phyloP scores from a whole-genome alignment of 2,888 invertebrate species.

The Ochlodes sylvanus region DNA sequence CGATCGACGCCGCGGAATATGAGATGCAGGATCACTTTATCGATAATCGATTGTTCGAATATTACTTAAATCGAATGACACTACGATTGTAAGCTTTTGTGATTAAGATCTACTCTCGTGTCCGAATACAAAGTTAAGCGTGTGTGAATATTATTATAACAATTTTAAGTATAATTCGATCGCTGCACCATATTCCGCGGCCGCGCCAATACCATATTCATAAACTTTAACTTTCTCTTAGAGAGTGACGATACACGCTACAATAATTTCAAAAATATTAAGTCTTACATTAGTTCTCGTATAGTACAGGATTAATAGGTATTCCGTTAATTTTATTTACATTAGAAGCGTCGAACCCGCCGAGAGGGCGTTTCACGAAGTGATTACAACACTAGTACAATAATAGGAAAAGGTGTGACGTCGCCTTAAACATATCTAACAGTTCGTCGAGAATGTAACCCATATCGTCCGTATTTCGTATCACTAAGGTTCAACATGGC shows the following conservation, averaged over 20 bases:
- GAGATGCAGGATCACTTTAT: constrained; percentile 21
- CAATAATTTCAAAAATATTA: constrained; percentile 76
- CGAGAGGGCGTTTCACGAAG: constrained; percentile 43
- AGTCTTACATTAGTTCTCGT: constrained; percentile 66
- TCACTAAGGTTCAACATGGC: constrained; percentile 8
- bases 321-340: constrained; percentile 52
- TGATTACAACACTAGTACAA: constrained; percentile 31
- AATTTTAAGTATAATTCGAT: constrained; percentile 16
- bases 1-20: constrained; percentile 29
- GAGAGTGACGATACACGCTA: constrained; percentile 63
- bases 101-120: constrained; percentile 27
- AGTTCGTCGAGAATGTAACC: constrained; percentile 6
- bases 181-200: constrained; percentile 26
- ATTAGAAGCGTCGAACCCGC: constrained; percentile 57
- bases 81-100: constrained; percentile 30
- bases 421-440: constrained; percentile 28
- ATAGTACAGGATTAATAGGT: constrained; percentile 54
- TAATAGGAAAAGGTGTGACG: constrained; percentile 48
- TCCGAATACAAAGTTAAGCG: constrained; percentile 32
- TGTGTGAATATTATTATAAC: constrained; percentile 25
- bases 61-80: constrained; percentile 26
- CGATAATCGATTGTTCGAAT: constrained; percentile 14
- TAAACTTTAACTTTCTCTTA: constrained; percentile 37
- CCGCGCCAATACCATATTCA: constrained; percentile 20
- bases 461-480: constrained; percentile 17